Base-by-base conservation (phyloP, 2,113 vertebrate genomes). In the Cranoglanis bouderius region DNA sequence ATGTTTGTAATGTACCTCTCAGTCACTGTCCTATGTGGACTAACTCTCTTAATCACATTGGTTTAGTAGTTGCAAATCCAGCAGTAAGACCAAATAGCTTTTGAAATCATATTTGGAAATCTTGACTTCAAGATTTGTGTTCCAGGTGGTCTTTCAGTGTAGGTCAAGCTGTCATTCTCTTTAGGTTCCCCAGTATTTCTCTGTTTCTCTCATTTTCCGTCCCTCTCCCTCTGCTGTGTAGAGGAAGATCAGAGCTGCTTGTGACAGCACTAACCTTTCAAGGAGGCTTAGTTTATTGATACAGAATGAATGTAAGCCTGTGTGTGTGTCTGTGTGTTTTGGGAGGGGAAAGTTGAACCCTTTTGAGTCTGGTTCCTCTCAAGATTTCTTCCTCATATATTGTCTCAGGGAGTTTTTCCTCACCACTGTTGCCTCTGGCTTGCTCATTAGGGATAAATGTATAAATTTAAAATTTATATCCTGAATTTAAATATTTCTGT, bases 231-330 rank as follows among this genome's bases (percentile, higher is more conserved):
- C 21, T 70, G 10, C 53, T 90, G 83, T 89, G 89, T 90, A 88
- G 82, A 29, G 51, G 32, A 38, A 78, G 38, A 84, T 75, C 87
- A 65, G 67, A 86, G 59, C 59, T 55, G 24, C 90, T 91, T 85
- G 92, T 91, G 89, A 91, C 35, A 57, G 78, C 86, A 90, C 83
- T 35, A 85, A 93, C 88, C 93, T 93, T 93, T 93, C 86, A 92
- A 81, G 74, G 46, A 90, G 49, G 89, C 84, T 92, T 91, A 88
- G 87, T 91, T 82, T 91, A 78, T 87, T 89, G 74, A 90, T 88
- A 92, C 88, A 80, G 78, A 87, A 81, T 89, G 87, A 43, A 67
- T 72, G 53, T 74, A 14, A 38, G 63, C 35, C 35, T 21, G 29
- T 78, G 32, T 72, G 19, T 43, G 72, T 43, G 38, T 40, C 8